A percentile compares a stretch with the other conserved stretches of the same genome.
These are phyloP conservation scores for Actenoides lindsayi DNA, from an alignment of 2,113 vertebrate species.

Conservation along the genomic window DNA sequence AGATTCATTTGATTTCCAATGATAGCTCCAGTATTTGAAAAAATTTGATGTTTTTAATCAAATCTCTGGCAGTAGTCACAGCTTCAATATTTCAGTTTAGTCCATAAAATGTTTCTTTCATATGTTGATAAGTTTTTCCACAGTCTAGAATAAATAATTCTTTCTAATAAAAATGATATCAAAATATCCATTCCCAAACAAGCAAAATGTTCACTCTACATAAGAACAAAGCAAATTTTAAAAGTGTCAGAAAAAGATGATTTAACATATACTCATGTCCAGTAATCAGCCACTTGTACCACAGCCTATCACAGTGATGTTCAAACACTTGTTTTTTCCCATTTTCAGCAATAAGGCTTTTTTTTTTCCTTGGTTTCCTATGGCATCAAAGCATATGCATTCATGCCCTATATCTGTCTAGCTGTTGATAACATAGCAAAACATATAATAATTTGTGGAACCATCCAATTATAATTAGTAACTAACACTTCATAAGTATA, in stretches of 20 bases:
- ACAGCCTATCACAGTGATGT: neutral
- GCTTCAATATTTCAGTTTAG: neutral
- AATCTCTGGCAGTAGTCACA: neutral
- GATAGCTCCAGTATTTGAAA: slow-evolving; percentile 4
- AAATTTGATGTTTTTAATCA: neutral
- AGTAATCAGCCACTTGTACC: neutral
- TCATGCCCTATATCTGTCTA: neutral
- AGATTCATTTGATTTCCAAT: slow-evolving; percentile 16
- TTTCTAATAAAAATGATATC: neutral
- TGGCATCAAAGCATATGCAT: neutral
- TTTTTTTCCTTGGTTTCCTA: neutral
- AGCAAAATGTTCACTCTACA: neutral
- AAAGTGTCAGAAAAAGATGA: neutral
- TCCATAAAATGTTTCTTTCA: neutral
- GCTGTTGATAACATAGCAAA: neutral
- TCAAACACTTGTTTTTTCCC: neutral
- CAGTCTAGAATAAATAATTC: neutral
- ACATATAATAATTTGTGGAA: neutral
- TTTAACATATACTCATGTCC: neutral
- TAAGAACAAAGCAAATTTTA: neutral
- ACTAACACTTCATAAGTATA: neutral
- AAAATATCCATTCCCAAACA: neutral
- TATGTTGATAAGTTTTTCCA: neutral
- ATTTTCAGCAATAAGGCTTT: neutral
- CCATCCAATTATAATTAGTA: neutral